Percentiles rank a stretch among this genome's conserved stretches.
Evolutionary conservation across 30 jellyfish, hydroid and myxozoan genomes (phyloP).

Genomic region (Catostylus mosaicus): DNA sequence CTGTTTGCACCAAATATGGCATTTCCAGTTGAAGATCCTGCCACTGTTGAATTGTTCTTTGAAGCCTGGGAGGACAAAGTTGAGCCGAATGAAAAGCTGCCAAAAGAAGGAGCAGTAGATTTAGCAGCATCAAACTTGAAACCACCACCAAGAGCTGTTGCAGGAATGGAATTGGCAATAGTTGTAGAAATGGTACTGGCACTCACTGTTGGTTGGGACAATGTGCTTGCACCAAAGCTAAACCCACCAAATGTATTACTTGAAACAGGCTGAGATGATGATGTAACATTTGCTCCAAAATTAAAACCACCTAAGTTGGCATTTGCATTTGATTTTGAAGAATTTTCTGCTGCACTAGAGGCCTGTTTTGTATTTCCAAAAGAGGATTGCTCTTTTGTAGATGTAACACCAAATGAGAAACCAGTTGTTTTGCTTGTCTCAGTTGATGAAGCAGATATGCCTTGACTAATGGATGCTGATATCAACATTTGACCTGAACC

Average conservation of each 20-base stretch:
- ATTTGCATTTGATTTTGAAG: not conserved
- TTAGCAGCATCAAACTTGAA: not conserved
- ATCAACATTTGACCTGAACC: not conserved
- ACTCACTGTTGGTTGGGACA: not conserved
- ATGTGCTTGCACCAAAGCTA: conserved; percentile 10
- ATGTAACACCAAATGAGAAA: conserved; percentile 24
- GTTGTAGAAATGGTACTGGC: not conserved
- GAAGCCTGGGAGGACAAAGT: not conserved
- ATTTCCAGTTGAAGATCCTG: not conserved
- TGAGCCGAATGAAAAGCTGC: conserved; percentile 45
- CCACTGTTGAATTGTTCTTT: not conserved
- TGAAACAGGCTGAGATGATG: conserved; percentile 8
- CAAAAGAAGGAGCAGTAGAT: conserved; percentile 4
- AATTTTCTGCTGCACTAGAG: not conserved
- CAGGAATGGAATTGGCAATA: not conserved
- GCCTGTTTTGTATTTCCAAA: not conserved
- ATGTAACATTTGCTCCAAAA: conserved; percentile 14
- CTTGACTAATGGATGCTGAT: conserved; percentile 1
- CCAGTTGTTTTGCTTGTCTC: conserved; percentile 12
- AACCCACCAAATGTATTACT: conserved; percentile 16
- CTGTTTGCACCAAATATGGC: not conserved
- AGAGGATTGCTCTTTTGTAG: conserved; percentile 8
- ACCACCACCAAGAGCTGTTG: not conserved
- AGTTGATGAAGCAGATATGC: not conserved
- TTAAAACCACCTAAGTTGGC: conserved; percentile 27